phyloP scores from a whole-genome alignment of 92 coral and sea anemone species.

The Zoanthus gigantus region DNA sequence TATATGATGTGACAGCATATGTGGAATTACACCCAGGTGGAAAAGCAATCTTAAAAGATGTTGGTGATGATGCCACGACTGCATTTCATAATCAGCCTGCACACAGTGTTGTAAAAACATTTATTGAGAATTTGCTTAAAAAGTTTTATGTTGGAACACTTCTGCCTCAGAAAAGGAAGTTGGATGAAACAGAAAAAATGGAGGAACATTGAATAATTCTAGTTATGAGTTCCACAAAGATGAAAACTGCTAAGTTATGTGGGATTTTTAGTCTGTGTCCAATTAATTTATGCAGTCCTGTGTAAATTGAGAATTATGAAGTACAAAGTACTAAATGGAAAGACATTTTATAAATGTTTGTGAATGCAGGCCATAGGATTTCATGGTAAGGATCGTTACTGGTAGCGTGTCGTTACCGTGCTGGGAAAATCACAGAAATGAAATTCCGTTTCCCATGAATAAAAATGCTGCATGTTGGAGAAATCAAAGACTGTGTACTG shows the following conservation, averaged over 20 bases:
- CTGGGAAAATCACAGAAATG: no score
- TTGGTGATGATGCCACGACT: conserved; percentile 73
- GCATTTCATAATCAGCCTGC: conserved; percentile 76
- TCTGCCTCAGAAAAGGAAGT: conserved; percentile 23
- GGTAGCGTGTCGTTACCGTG: no score
- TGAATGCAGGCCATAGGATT: no score
- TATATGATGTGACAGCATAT: conserved; percentile 78
- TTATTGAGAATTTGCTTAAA: conserved; percentile 65
- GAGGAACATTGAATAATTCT: not conserved
- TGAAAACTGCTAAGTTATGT: not conserved
- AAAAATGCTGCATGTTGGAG: no score
- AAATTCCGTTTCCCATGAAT: no score
- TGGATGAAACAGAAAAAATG: conserved; percentile 13
- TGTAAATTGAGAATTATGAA: no score
- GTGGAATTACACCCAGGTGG: conserved; percentile 82
- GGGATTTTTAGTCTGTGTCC: not conserved
- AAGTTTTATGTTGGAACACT: conserved; percentile 68
- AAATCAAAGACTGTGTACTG: no score
- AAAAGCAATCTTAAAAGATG: conserved; percentile 74
- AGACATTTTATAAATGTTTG: no score
- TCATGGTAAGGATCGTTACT: no score
- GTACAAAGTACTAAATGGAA: no score
- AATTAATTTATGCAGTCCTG: no score
- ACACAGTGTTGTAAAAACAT: conserved; percentile 74
- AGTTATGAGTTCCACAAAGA: not conserved